phyloP scores from a whole-genome alignment of 2,797 vertebrate genomes.

The Rachycentron canadum region DNA sequence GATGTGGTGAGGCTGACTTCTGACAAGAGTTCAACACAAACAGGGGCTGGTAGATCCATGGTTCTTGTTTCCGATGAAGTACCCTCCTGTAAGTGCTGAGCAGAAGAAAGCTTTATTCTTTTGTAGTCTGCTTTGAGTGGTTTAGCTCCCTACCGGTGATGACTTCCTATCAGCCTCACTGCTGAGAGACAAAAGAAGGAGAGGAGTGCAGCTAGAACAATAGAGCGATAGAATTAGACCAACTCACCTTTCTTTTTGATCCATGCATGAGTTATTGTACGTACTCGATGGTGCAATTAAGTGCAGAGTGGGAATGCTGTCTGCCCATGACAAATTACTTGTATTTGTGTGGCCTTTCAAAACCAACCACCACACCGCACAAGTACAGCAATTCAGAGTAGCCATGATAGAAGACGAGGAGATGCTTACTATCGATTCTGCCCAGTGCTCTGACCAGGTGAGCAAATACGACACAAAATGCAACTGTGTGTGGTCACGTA shows the following conservation, averaged over 20 bases:
- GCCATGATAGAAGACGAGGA: slow-evolving; percentile 55
- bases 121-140: slow-evolving; percentile 41
- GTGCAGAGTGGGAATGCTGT: slow-evolving; percentile 56
- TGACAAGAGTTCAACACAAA: slow-evolving; percentile 37
- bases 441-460: slow-evolving; percentile 34
- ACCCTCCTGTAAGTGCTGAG: slow-evolving; percentile 17
- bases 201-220: slow-evolving; percentile 40
- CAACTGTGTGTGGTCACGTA: not conserved
- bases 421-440: slow-evolving; percentile 58
- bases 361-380: slow-evolving; percentile 39
- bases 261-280: slow-evolving; percentile 43
- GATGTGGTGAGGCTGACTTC: not conserved
- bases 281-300: slow-evolving; percentile 57
- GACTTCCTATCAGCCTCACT: slow-evolving; percentile 44
- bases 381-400: slow-evolving; percentile 49
- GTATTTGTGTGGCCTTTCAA: slow-evolving; percentile 68
- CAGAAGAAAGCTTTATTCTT: slow-evolving; percentile 29
- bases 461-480: slow-evolving; percentile 27
- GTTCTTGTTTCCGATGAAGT: slow-evolving; percentile 43
- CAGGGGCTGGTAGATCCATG: not conserved
- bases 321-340: slow-evolving; percentile 72
- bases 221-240: slow-evolving; percentile 34
- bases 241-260: slow-evolving; percentile 48
- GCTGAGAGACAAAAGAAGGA: slow-evolving; percentile 28
- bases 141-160: slow-evolving; percentile 35